Base-by-base conservation (phyloP, 2,113 vertebrate genomes). In the Pollimyrus isidori region DNA sequence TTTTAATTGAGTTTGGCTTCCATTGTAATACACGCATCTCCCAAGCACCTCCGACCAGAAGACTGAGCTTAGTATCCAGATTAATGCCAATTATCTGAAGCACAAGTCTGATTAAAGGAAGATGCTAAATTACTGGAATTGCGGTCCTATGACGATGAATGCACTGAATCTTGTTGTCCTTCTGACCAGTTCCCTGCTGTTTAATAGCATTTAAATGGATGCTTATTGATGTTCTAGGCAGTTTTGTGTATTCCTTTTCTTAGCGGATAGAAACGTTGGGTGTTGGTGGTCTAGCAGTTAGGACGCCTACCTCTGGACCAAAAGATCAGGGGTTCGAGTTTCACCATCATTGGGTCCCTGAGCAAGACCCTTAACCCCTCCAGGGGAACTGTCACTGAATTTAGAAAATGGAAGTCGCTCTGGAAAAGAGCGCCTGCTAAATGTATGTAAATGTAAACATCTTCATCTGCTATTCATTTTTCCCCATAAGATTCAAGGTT, bases 191-290 rank as follows among this genome's bases (percentile, higher is more conserved):
- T 69, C 13, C 23, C 69, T 76, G 69, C 69, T 30, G 69, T 39
- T 13, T 39, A 30, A 30, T 35, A 17, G 23, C 69, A 73, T 73
- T 73, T 73, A 73, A 73, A 13, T 30, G n/a, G 65, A 73, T n/a
- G 58, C 58, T 65, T 65, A 65, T 62, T 65, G 62, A n/a, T 65
- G 23, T 65, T n/a, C n/a, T 26, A 65, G 7, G 3, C 30, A 76
- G 26, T 35, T 2, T 76, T 73, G 69, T 39, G 3, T 17, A 30
- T 73, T 13, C 30, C 89, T 88, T 69, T 50, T 76, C 84, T 86
- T 26, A 35, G 83, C 46, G 87, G 87, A 86, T 90, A 92, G 87
- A 90, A 91, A 88, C 42, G 1, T 35, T 35, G 35, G 35, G 35
- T 35, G 35, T 35, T 35, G 35, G 35, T 35, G 35, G 35, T 35